These are phyloP conservation scores for Archilochus colubris DNA, from an alignment of 2,113 vertebrate genomes.

Conservation along the genomic window DNA sequence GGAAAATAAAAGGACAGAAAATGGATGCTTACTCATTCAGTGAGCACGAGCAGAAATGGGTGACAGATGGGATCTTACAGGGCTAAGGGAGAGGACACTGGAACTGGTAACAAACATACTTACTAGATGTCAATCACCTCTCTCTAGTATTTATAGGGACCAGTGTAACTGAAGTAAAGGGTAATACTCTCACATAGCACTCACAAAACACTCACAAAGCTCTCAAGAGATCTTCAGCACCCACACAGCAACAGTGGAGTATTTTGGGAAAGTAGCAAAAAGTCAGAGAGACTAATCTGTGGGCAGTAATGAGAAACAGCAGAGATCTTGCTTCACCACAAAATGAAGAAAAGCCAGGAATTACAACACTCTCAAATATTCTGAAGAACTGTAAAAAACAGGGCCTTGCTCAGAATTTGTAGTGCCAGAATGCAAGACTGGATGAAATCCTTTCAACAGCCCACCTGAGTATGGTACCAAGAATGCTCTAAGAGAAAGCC, in stretches of 20 bases:
- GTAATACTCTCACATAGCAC: neutral
- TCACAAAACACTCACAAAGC: neutral
- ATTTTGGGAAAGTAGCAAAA: neutral
- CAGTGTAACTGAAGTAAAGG: neutral
- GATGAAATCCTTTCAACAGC: neutral
- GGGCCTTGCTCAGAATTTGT: neutral
- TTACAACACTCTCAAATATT: neutral
- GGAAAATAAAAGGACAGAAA: neutral
- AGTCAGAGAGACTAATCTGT: neutral
- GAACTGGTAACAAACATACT: neutral
- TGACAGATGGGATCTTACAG: neutral
- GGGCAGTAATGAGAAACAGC: neutral
- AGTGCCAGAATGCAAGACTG: neutral
- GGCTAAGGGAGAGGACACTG: neutral
- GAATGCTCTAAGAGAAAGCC: rapidly evolving
- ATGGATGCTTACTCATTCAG: neutral
- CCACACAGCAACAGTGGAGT: neutral
- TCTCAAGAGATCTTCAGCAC: neutral
- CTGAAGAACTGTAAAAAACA: neutral
- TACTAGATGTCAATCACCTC: neutral
- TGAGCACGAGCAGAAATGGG: neutral
- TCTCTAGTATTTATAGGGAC: neutral
- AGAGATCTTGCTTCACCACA: neutral
- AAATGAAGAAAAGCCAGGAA: neutral
- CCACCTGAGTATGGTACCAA: neutral